Percentiles rank a stretch among this genome's conserved stretches.
These are phyloP conservation scores for Netelia melanura DNA, from an alignment of 2,888 invertebrate genomes.

Conservation along the genomic window DNA sequence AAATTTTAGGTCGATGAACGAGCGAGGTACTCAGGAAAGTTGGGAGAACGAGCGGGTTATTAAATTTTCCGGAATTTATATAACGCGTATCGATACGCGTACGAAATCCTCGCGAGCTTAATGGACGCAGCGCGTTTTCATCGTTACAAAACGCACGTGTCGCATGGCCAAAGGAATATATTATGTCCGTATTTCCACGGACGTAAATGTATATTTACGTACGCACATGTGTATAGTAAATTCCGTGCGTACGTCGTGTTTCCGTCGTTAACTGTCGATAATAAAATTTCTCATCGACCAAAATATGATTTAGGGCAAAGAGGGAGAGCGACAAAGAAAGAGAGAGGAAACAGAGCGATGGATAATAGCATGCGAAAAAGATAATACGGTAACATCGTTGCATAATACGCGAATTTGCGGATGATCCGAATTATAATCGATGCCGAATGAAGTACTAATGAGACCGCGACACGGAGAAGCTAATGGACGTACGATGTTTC, in stretches of 20 bases:
- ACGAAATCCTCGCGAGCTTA: slow-evolving; percentile 20
- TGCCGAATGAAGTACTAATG: slow-evolving; percentile 65
- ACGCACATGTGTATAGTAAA: not conserved
- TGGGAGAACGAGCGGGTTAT: not conserved
- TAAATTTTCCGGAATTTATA: not conserved
- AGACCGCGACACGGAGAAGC: slow-evolving; percentile 54
- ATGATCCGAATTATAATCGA: slow-evolving; percentile 57
- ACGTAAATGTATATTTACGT: not conserved
- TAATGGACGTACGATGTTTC: slow-evolving; percentile 64
- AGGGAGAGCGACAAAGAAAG: not conserved
- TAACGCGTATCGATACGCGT: not conserved
- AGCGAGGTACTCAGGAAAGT: not conserved
- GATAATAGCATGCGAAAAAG: slow-evolving; percentile 49
- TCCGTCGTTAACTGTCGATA: slow-evolving; percentile 56
- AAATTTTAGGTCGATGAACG: not conserved
- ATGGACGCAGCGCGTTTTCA: slow-evolving; percentile 46
- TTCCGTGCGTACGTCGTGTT: not conserved
- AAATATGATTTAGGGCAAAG: slow-evolving; percentile 25
- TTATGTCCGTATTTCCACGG: not conserved
- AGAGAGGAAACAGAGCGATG: not conserved
- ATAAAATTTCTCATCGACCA: slow-evolving; percentile 32
- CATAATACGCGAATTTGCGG: slow-evolving; percentile 14
- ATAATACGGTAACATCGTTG: slow-evolving; percentile 24
- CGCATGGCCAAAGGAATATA: not conserved
- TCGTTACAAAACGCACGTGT: slow-evolving; percentile 34